Base-by-base conservation (phyloP, 2,797 vertebrate genomes). In the Vultur gryphus region DNA sequence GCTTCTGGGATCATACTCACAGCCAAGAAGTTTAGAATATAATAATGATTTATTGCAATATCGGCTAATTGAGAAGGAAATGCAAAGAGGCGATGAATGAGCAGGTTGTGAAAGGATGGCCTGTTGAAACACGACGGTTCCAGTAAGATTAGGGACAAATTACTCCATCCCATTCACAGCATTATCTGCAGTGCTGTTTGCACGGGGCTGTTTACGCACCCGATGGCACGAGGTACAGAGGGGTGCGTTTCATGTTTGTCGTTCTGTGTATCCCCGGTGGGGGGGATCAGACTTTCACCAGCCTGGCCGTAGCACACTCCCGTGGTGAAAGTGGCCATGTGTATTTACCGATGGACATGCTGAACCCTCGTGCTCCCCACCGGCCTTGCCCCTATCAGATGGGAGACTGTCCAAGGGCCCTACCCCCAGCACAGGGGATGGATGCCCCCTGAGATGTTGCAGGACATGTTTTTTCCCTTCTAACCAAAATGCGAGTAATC, bases 181-280 rank as follows among this genome's bases (percentile, higher is more conserved):
- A 3, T 87, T 94, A 95, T 95, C 97, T 84, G 44, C 87, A 59
- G 70, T 0, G 0, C 58, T 96, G 89, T 97, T 97, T 97, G 90
- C 84, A 20, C 0, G 12, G 66, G 33, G 51, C 87, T 96, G 59
- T 97, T 97, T 94, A 55, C 84, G 48, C 23, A 4, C 71, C 70
- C 1, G 1, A 41, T 66, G 81, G 87, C 90, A n/a, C 7, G 6
- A 80, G 35, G 66, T 57, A 18, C 81, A 54, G 35, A 83, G 67
- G 72, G 51, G 51, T 5, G 11, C 3, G 1, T 35, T 75, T 75
- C 25, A 2, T 96, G 70, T 95, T 96, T 94, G 80, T 39, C 33
- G 1, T 70, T 55, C 87, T n/a, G 16, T 31, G 17, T 79, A 41
- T 66, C 61, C n/a, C 26, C 5, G 12, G 16, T 3, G 26, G 19